Evolutionary conservation across 2,113 vertebrate genomes (phyloP).

Genomic region (Sphaerodactylus townsendi): DNA sequence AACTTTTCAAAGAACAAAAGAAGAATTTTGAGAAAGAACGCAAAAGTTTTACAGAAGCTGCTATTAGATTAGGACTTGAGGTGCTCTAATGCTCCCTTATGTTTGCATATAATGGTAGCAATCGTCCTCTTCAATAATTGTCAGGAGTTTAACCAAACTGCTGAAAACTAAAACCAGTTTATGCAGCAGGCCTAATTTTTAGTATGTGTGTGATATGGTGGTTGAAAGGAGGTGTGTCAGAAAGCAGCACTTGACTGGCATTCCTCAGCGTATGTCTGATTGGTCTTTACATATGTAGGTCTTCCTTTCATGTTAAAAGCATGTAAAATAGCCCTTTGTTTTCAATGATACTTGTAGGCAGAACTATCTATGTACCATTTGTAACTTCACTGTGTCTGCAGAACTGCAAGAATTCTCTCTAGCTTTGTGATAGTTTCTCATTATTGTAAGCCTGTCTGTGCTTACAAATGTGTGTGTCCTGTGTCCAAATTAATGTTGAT

Average conservation of each 20-base stretch:
- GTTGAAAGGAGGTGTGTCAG: neutral
- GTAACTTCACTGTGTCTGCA: neutral
- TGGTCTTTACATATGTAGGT: neutral
- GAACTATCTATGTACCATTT: neutral
- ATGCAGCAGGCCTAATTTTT: neutral
- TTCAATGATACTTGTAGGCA: neutral
- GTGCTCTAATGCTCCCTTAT: constrained; percentile 66
- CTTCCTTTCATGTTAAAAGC: no score
- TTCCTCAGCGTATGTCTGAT: neutral
- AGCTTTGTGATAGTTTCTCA: constrained; percentile 6
- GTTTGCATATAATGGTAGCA: neutral
- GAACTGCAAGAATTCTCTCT: neutral
- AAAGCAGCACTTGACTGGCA: neutral
- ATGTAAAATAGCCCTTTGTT: neutral
- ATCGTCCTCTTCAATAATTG: neutral
- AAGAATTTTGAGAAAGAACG: constrained; percentile 94
- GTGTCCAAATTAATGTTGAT: neutral
- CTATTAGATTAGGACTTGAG: constrained; percentile 93
- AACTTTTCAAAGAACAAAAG: constrained; percentile 91
- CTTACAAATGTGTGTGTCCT: neutral
- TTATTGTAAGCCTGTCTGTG: neutral
- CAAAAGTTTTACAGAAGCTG: constrained; percentile 94
- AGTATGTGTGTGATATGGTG: neutral
- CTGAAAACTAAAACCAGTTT: neutral
- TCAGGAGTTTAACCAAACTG: neutral